A percentile compares a stretch with the other conserved stretches of the same genome.
Conservation (phyloP, 1,140 invertebrate species). For the Sogatella furcifera region DNA sequence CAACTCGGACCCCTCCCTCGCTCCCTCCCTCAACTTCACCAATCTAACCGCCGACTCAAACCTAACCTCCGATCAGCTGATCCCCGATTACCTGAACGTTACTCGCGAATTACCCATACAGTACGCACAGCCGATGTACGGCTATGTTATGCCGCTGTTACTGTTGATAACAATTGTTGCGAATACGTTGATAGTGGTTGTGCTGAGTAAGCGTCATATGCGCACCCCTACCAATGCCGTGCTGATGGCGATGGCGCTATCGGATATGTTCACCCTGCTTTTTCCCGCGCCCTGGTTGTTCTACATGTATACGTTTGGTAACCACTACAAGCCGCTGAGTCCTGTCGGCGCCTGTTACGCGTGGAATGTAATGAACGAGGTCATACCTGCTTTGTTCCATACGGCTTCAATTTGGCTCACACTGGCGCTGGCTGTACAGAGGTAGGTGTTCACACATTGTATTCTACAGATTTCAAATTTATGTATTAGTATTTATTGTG, state of each 20-base stretch:
- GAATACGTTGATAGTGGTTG: slow-evolving; percentile 78
- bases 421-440: slow-evolving; percentile 72
- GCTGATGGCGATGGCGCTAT: slow-evolving; percentile 75
- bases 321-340: slow-evolving; percentile 65
- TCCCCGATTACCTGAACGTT: slow-evolving; percentile 39
- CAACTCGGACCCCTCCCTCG: neutral
- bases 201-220: slow-evolving; percentile 59
- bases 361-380: slow-evolving; percentile 69
- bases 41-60: neutral
- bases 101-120: slow-evolving; percentile 52
- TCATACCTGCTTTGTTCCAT: slow-evolving; percentile 80
- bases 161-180: slow-evolving; percentile 79
- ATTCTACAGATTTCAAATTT: neutral
- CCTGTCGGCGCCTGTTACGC: slow-evolving; percentile 64
- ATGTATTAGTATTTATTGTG: no score
- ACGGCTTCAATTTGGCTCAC: slow-evolving; percentile 88
- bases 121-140: slow-evolving; percentile 51
- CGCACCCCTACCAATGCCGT: slow-evolving; percentile 56
- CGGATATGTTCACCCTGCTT: slow-evolving; percentile 83
- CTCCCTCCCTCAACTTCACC: neutral
- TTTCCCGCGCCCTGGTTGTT: slow-evolving; percentile 78
- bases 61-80: neutral
- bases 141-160: slow-evolving; percentile 73
- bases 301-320: slow-evolving; percentile 83
- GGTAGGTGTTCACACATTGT: slow-evolving; percentile 27